A percentile compares a stretch with the other conserved stretches of the same genome.
phyloP scores from a whole-genome alignment of 2,888 invertebrate genomes.

The Drosophila neutralis region DNA sequence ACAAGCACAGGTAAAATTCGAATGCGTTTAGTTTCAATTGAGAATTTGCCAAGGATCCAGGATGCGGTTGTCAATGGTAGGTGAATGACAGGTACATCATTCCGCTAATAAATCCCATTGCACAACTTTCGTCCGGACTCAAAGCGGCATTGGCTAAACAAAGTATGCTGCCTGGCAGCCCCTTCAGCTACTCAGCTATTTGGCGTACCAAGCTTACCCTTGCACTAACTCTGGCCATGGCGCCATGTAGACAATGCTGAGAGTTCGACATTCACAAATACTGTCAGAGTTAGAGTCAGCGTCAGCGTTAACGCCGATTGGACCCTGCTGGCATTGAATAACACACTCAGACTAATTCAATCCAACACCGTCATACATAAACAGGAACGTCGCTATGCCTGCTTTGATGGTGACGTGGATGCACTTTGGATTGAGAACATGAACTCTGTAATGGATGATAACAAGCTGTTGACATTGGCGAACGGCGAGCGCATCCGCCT shows the following conservation, averaged over 20 bases:
- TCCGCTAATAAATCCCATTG: slow-evolving; percentile 75
- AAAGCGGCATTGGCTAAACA: slow-evolving; percentile 24
- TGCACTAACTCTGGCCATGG: slow-evolving; percentile 6
- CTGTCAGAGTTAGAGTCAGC: not conserved
- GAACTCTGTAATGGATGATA: slow-evolving; percentile 99
- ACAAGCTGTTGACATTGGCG: slow-evolving; percentile 93
- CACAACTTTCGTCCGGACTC: slow-evolving; percentile 39
- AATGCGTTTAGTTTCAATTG: slow-evolving; percentile 46
- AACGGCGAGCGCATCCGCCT: slow-evolving; percentile 95
- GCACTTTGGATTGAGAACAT: slow-evolving; percentile 98
- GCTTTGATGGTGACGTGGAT: slow-evolving; percentile 97
- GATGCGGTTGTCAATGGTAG: slow-evolving; percentile 12
- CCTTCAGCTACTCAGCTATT: slow-evolving; percentile 47
- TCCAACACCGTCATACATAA: slow-evolving; percentile 61
- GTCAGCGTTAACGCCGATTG: slow-evolving; percentile 9
- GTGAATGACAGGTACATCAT: slow-evolving; percentile 41
- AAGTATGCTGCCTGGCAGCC: slow-evolving; percentile 35
- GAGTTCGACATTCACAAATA: not conserved
- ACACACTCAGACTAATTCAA: slow-evolving; percentile 81
- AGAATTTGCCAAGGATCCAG: slow-evolving; percentile 16
- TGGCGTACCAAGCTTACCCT: slow-evolving; percentile 42
- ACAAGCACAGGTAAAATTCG: not conserved
- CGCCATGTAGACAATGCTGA: not conserved
- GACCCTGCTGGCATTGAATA: slow-evolving; percentile 56
- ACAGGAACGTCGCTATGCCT: slow-evolving; percentile 91